Base-by-base conservation (phyloP, 2,797 vertebrate species). In the Amazona finschi region DNA sequence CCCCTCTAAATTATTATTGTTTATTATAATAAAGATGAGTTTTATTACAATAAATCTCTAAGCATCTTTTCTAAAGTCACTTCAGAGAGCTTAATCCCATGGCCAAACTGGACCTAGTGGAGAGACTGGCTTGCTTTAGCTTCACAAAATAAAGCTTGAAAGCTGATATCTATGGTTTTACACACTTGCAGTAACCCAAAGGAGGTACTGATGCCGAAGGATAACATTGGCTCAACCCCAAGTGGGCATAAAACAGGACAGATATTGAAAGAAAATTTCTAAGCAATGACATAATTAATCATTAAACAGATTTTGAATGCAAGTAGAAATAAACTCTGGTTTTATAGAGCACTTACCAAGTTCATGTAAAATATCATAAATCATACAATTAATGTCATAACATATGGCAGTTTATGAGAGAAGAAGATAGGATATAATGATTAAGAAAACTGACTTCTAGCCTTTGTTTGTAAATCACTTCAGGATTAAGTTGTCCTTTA, bases 41-140 rank as follows among this genome's bases (percentile, higher is more conserved):
- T 94, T 90, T 74, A 93, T 69, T 39, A 57, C 62, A 88, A 65
- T 81, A 86, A 84, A 86, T 76, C 53, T 65, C 66, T 93, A 75
- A 94, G 58, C 62, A 86, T 62, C 46, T 94, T 94, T 80, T 85
- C 71, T 87, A 67, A 85, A 89, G 64, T 50, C 21, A 46, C 17
- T 93, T 81, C 38, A 89, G 84, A 69, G 58, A 70, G 11, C 52
- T 93, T 94, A 93, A 90, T 89, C 65, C 19, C 31, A 85, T 73
- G 46, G 66, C 60, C 67, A 93, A 60, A 87, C 13, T 81, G 9
- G 22, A 80, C 75, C 49, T 75, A 47, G 27, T 36, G 44, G 55
- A 88, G 30, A 84, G 55, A 77, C 27, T 19, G 21, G 19, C 57
- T 85, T 83, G 39, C 47, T 67, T 79, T 52, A 60, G 39, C 61